Base-by-base conservation (phyloP, 2,888 invertebrate species). In the Cybosia mesomella region DNA sequence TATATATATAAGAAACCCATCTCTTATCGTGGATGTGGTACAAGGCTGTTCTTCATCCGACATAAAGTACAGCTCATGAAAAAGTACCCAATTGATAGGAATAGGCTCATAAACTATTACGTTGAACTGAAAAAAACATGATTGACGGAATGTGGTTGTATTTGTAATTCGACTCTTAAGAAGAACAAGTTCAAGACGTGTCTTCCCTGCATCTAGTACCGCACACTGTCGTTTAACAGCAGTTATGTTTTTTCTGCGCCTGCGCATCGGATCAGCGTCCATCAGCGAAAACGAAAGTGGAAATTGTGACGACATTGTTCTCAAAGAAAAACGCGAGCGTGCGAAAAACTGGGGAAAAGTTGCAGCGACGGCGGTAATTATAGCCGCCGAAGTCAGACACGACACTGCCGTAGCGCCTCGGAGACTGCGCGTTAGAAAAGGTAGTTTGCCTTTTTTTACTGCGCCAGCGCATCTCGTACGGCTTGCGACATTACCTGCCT, bases 211-310 rank as follows among this genome's bases (percentile, higher is more conserved):
- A 68, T 63, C 65, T 80, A 71, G 82, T 83, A 83, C 83, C 58
- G 34, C 21, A 34, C 70, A 54, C 54, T 32, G 64, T 58, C 71
- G 74, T 75, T 79, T 71, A 70, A 75, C 63, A 78, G 75, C 72
- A 73, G 73, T 73, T 82, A 15, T 63, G 83, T 91, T 92, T 93
- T 91, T 92, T 80, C 78, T 28, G 11, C 24, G 70, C 73, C 88
- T 87, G 81, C 79, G 71, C 79, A 72, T 78, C 77, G 73, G 82
- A 80, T 76, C 83, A 78, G 85, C 87, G 85, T 87, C 88, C 85
- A 86, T 83, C 84, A 86, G 89, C 85, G 93, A 94, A 94, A 94
- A 87, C 86, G 94, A 94, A 93, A 94, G 94, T 94, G 93, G 93
- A 93, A 92, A 93, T 82, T 79, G 81, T 92, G 92, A 93, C 89